Evolutionary conservation across 2,888 invertebrate species (phyloP).

Genomic region (Aquatica leii): DNA sequence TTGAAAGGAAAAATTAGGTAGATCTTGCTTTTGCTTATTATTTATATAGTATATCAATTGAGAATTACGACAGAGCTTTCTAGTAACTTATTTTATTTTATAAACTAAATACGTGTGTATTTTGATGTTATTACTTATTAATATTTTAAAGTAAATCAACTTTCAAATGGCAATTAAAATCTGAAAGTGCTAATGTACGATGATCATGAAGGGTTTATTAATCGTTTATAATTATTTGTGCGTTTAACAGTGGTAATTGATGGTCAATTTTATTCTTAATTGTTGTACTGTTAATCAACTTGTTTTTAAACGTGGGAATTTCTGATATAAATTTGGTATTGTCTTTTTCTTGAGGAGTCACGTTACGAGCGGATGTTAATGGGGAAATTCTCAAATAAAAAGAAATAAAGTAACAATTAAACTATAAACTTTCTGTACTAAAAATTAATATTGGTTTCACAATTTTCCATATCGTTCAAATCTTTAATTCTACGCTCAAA

Average conservation of each 20-base stretch:
- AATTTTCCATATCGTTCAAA: too few species aligned
- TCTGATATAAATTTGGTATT: too few species aligned
- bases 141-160: conserved; percentile 16
- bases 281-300: not conserved
- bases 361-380: too few species aligned
- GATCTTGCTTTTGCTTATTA: not conserved
- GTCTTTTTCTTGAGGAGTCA: too few species aligned
- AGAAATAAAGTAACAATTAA: too few species aligned
- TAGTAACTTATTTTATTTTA: conserved; percentile 24
- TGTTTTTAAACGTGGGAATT: not conserved
- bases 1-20: conserved; percentile 22
- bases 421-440: too few species aligned
- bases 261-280: not conserved
- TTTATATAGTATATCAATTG: not conserved
- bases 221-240: conserved; percentile 1
- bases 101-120: too few species aligned
- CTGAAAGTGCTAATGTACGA: conserved; percentile 25
- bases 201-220: conserved; percentile 18
- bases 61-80: conserved; percentile 23
- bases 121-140: conserved; percentile 11
- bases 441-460: too few species aligned
- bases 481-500: too few species aligned
- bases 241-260: not conserved
- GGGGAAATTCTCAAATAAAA: too few species aligned
- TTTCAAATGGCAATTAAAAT: conserved; percentile 27